These are phyloP conservation scores for Ruditapes philippinarum DNA, from an alignment of 1,140 invertebrate species.

Conservation along the genomic window DNA sequence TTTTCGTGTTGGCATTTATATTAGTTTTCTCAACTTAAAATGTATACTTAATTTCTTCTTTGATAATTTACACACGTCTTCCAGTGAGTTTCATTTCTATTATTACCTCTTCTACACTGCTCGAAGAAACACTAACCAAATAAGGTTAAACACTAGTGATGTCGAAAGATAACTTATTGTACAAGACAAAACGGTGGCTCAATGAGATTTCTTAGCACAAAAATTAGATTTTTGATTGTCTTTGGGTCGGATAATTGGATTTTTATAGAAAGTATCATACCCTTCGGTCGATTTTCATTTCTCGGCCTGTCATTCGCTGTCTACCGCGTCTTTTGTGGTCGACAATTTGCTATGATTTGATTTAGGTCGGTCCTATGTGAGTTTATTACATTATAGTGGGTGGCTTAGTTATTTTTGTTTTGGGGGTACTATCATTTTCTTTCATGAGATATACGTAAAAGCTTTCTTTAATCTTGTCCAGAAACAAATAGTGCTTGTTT, in stretches of 20 bases:
- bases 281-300: constrained; percentile 28
- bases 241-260: constrained; percentile 34
- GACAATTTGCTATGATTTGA: constrained; percentile 23
- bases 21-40: too few species aligned
- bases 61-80: too few species aligned
- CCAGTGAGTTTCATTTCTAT: too few species aligned
- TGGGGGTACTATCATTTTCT: neutral
- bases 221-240: constrained; percentile 35
- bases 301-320: constrained; percentile 2
- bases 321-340: neutral
- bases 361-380: neutral
- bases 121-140: too few species aligned
- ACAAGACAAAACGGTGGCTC: neutral
- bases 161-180: neutral
- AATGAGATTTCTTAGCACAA: neutral
- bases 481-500: neutral
- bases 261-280: constrained; percentile 23
- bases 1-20: too few species aligned
- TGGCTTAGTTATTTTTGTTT: neutral
- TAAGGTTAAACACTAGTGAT: neutral
- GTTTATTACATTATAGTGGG: neutral
- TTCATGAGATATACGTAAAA: neutral
- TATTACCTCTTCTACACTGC: too few species aligned
- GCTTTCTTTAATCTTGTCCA: neutral
- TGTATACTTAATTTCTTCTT: too few species aligned